A percentile compares a stretch with the other conserved stretches of the same genome.
phyloP scores from a whole-genome alignment of 2,888 invertebrate genomes.

The Acleris holmiana region DNA sequence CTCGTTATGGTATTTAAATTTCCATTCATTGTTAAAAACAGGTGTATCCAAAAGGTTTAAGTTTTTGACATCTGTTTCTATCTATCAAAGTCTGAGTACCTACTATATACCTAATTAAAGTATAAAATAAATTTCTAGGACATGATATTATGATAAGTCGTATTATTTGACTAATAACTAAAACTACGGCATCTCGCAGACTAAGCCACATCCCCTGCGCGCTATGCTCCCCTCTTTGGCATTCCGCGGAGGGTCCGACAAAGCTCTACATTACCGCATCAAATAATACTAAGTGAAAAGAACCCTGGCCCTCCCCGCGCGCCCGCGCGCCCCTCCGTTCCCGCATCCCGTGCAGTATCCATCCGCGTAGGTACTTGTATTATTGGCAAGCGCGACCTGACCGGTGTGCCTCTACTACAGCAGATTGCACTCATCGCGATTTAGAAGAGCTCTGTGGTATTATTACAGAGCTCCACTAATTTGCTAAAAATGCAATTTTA shows the following conservation, averaged over 20 bases:
- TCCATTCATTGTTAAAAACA: too few relatives aligned
- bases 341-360: slow-evolving; percentile 45
- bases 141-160: neutral
- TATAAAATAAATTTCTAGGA: neutral
- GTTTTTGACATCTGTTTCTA: too few relatives aligned
- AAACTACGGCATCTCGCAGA: slow-evolving; percentile 37
- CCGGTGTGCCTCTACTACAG: neutral
- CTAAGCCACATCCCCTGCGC: slow-evolving; percentile 41
- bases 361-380: slow-evolving; percentile 44
- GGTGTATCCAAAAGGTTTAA: too few relatives aligned
- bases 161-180: neutral
- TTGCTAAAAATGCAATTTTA: too few relatives aligned
- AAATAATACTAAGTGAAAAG: slow-evolving; percentile 67
- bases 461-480: too few relatives aligned
- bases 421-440: too few relatives aligned
- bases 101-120: too few relatives aligned
- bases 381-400: slow-evolving; percentile 55
- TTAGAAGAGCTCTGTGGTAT: too few relatives aligned
- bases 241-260: slow-evolving; percentile 49
- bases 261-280: slow-evolving; percentile 66
- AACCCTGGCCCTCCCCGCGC: slow-evolving; percentile 43
- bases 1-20: too few relatives aligned
- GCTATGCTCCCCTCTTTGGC: slow-evolving; percentile 45
- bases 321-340: slow-evolving; percentile 5
- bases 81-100: too few relatives aligned